A percentile compares a stretch with the other conserved stretches of the same genome.
phyloP scores from a whole-genome alignment of 2,888 invertebrate species.

The Vesta saturnalis region DNA sequence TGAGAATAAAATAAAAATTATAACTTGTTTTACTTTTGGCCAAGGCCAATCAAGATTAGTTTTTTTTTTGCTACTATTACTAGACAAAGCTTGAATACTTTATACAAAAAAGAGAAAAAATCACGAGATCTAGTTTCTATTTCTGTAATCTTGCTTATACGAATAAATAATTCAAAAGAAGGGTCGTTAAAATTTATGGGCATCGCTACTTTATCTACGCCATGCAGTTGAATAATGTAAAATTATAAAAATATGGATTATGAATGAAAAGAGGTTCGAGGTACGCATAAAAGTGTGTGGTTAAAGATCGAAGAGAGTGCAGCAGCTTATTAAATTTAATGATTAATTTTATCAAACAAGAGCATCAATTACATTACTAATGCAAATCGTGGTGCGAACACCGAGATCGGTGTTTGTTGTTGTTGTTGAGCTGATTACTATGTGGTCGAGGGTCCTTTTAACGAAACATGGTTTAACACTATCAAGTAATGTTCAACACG shows the following conservation, averaged over 20 bases:
- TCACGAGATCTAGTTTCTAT: not conserved
- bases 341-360: conserved; percentile 56
- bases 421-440: conserved; percentile 54
- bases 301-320: not conserved
- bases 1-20: conserved; percentile 1
- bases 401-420: conserved; percentile 50
- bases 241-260: not conserved
- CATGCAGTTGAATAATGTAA: not conserved
- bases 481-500: conserved; percentile 44
- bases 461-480: conserved; percentile 47
- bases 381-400: conserved; percentile 57
- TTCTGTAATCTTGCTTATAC: not conserved
- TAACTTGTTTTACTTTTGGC: not conserved
- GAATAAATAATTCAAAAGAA: not conserved
- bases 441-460: conserved; percentile 46
- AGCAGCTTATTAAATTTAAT: conserved; percentile 32
- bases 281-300: not conserved
- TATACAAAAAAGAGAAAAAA: not conserved
- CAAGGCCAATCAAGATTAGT: not conserved
- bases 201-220: not conserved
- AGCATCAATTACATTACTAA: conserved; percentile 56
- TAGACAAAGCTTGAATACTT: not conserved
- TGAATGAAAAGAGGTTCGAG: not conserved
- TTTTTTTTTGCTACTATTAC: not conserved
- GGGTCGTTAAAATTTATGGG: not conserved